Percentiles rank a stretch among this genome's conserved stretches.
These are phyloP conservation scores for Galerucella calmariensis DNA, from an alignment of 2,888 invertebrate genomes.

Conservation along the genomic window DNA sequence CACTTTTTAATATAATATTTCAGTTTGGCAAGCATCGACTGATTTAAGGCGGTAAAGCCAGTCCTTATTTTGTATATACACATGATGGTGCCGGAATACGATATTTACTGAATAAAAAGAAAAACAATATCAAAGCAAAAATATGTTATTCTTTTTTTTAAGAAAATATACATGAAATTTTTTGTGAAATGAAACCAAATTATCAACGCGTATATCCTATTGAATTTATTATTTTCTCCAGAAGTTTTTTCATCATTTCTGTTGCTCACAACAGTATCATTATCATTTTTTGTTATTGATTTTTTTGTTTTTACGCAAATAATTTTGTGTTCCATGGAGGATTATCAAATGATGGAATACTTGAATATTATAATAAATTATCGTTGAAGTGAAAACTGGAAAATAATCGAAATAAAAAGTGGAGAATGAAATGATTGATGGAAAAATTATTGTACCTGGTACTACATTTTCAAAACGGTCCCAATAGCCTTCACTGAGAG, in stretches of 20 bases:
- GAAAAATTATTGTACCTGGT: too few species aligned
- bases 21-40: too few species aligned
- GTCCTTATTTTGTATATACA: not conserved
- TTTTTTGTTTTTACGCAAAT: not conserved
- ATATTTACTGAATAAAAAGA: constrained; percentile 21
- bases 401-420: too few species aligned
- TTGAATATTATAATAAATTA: too few species aligned
- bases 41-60: not conserved
- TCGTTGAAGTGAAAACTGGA: too few species aligned
- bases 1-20: too few species aligned
- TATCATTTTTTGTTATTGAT: not conserved
- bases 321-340: not conserved
- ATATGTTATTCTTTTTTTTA: constrained; percentile 25
- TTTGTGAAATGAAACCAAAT: constrained; percentile 27
- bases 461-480: too few species aligned
- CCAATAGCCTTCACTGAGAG: too few species aligned
- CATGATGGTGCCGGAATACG: constrained; percentile 16
- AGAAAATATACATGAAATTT: constrained; percentile 21
- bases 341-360: too few species aligned
- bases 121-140: constrained; percentile 26
- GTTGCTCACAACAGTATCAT: not conserved
- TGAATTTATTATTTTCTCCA: constrained; percentile 15
- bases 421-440: too few species aligned
- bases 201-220: constrained; percentile 18
- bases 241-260: constrained; percentile 13